A percentile compares a stretch with the other conserved stretches of the same genome.
Conservation (phyloP, 2,113 vertebrate species). For the Lonchura striata region DNA sequence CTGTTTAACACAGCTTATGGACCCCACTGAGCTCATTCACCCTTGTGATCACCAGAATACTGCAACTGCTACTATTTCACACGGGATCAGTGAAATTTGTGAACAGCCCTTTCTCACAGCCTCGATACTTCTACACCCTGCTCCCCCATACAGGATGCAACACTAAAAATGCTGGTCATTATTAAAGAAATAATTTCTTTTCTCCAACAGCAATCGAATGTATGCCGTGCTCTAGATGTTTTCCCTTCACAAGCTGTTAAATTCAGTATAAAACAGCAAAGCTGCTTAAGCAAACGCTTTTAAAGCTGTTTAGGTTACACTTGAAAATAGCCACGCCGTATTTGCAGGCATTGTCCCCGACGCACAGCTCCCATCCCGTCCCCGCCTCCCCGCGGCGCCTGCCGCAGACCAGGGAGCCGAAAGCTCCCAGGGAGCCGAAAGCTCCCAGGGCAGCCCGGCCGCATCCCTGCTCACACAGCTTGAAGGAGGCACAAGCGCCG, state of each 20-base stretch:
- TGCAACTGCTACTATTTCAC: not conserved
- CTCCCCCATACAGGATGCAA: not conserved
- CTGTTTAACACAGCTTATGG: not conserved
- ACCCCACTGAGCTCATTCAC: not conserved
- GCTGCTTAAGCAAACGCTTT: not conserved
- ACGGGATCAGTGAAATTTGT: not conserved
- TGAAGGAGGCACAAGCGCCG: rapidly evolving
- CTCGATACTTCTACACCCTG: not conserved
- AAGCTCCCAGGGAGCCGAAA: not conserved
- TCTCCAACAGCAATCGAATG: not conserved
- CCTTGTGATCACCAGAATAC: not conserved
- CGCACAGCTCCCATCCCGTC: rapidly evolving
- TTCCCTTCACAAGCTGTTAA: not conserved
- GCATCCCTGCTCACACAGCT: rapidly evolving
- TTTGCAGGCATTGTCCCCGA: not conserved
- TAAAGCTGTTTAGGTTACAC: not conserved
- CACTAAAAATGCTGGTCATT: not conserved
- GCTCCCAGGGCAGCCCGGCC: rapidly evolving
- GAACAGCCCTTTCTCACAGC: not conserved
- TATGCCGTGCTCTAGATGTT: not conserved
- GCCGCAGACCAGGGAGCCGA: rapidly evolving
- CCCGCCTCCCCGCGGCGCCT: not conserved
- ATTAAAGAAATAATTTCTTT: not conserved
- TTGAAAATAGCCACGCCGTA: not conserved
- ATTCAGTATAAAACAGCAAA: not conserved